These are phyloP conservation scores for Drosophila triauraria DNA, from an alignment of 1,140 invertebrate species.

Conservation along the genomic window DNA sequence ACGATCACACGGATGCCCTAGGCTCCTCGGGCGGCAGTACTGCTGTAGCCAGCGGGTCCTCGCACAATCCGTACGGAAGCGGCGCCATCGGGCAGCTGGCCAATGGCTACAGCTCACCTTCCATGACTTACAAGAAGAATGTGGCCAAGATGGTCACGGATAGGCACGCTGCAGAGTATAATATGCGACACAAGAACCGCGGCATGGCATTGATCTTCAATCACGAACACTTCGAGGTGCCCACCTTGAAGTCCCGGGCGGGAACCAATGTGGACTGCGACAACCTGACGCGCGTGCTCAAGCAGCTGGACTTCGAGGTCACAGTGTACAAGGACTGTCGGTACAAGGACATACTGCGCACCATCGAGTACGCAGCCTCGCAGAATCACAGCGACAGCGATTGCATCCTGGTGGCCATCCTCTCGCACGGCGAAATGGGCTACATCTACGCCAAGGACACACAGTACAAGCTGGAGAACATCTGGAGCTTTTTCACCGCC, in stretches of 20 bases:
- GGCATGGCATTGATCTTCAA: constrained; percentile 96
- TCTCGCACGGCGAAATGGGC: constrained; percentile 96
- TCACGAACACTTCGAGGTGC: constrained; percentile 91
- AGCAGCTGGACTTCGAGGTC: constrained; percentile 91
- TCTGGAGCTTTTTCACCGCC: constrained; percentile 95
- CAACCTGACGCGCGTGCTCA: constrained; percentile 89
- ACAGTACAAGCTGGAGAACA: constrained; percentile 92
- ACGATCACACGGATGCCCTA: constrained; percentile 72
- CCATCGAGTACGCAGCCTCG: constrained; percentile 88
- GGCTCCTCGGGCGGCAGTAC: constrained; percentile 51
- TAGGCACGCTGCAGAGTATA: constrained; percentile 91
- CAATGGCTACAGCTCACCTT: constrained; percentile 63
- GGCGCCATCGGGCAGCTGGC: constrained; percentile 78
- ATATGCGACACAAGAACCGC: constrained; percentile 93
- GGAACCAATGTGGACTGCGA: constrained; percentile 92
- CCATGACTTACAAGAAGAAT: constrained; percentile 63
- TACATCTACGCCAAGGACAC: constrained; percentile 95
- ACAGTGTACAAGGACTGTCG: constrained; percentile 87
- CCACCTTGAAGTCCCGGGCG: constrained; percentile 87
- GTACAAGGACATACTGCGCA: constrained; percentile 88
- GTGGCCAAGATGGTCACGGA: constrained; percentile 88
- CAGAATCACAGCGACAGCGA: constrained; percentile 92
- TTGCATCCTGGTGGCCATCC: constrained; percentile 92
- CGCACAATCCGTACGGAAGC: constrained; percentile 45
- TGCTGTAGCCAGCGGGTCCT: constrained; percentile 9